Base-by-base conservation (phyloP, 2,797 vertebrate species). In the Brachyrhaphis roseni region DNA sequence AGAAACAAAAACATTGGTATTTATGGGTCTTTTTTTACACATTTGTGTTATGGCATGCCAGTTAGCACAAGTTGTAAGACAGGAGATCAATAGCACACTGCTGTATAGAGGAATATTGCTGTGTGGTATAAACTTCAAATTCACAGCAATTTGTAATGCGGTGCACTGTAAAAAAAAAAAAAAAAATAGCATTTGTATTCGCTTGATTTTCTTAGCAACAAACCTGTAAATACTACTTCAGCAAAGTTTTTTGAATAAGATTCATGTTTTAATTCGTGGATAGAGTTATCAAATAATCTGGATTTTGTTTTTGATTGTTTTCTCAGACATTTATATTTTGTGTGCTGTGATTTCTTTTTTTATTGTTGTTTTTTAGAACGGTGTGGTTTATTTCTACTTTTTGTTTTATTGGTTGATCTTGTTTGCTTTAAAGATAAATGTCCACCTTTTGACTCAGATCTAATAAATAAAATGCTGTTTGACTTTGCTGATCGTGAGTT, bases 321-420 rank as follows among this genome's bases (percentile, higher is more conserved):
- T 93, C 88, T 86, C 84, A 88, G 90, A 94, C 90, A 94, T 87
- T 89, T 95, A 84, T 95, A 95, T 95, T 96, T 96, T 96, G 91
- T 95, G 94, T 96, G 95, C 87, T 93, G 91, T 94, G 93, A 59
- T 95, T 96, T 95, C 0, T 68, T 78, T 81, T 81, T 87, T 92
- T 91, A 51, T 72, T 16, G 0, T 36, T 73, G 23, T 62, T 78
- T 36, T 95, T 91, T 96, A 95, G 94, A 85, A 93, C 81, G 87
- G 80, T 92, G 90, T 93, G 92, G 90, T 92, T 87, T 86, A 89
- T 87, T 86, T 76, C 77, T 79, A 82, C 79, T 78, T 92, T 91
- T 72, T 28, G 49, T 74, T 55, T 74, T 87, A 90, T 93, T 93
- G 84, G 82, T 88, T 94, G 55, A 75, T 88, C 92, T 87, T 78